Base-by-base conservation (phyloP, 2,797 vertebrate genomes). In the Leptoclinus maculatus region DNA sequence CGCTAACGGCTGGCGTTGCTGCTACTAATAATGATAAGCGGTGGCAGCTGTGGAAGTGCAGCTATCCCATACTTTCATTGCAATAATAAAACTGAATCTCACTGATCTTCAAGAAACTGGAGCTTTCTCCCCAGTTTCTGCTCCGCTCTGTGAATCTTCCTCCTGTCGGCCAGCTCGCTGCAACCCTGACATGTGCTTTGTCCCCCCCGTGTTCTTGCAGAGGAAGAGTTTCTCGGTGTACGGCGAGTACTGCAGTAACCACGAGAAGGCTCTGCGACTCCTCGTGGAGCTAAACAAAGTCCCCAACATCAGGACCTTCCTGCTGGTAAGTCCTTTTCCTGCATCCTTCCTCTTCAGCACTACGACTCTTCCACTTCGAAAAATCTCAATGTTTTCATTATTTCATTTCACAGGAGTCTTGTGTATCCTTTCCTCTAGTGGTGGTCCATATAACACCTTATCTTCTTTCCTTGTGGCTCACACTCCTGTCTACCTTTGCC, bases 271-370 rank as follows among this genome's bases (percentile, higher is more conserved):
- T 71, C 92, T 99, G 88, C 92, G 97, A 69, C 96, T 99, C 78
- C 95, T 99, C 69, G 96, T 99, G 95, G 98, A 99, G 86, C 94
- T 99, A 51, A 99, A 99, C 95, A 99, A 99, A 95, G 96, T 98
- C 87, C 96, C 98, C 5, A 82, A 96, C 36, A 96, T 97, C 85
- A 96, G 98, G 53, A 96, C 98, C 87, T 99, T 98, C 93, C 93
- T 99, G 3, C 84, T 99, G 97, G 98, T 99, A 91, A 97, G 97
- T 79, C 25, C 12, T 53, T 39, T 59, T n/a, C 56, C 17, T 49
- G 25, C 62, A 49, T 80, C 41, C 66, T 86, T 76, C 58, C 77
- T 76, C 47, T 68, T 75, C 17, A 19, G 47, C 7, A 3, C 39
- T 79, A 13, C 67, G 12, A 68, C 51, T 76, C 23, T 36, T 34